Evolutionary conservation across 2,797 vertebrate genomes (phyloP).

Genomic region (Monodelphis domestica): DNA sequence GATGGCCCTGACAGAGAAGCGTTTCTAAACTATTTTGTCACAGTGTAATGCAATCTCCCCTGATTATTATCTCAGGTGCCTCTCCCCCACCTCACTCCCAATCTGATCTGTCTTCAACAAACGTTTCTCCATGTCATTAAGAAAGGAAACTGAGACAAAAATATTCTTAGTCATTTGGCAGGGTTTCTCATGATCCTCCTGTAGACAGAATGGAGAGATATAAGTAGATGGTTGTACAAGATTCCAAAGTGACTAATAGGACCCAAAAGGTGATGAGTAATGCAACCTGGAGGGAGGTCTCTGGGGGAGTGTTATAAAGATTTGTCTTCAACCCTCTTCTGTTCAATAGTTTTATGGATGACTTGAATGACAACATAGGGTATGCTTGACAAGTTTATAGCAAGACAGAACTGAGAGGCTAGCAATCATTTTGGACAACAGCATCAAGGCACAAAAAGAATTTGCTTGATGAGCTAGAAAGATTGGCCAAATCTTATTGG

Average conservation of each 20-base stretch:
- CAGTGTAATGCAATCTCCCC: slow-evolving; percentile 58
- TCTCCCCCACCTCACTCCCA: neutral
- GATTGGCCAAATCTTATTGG: neutral
- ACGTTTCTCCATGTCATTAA: slow-evolving; percentile 39
- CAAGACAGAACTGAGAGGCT: neutral
- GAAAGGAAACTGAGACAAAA: slow-evolving; percentile 34
- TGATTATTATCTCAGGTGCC: slow-evolving; percentile 61
- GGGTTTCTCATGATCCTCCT: neutral
- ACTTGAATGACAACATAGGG: neutral
- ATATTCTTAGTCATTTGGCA: neutral
- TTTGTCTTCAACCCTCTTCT: neutral
- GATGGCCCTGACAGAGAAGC: slow-evolving; percentile 34
- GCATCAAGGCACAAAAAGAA: neutral
- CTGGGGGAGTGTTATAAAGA: neutral
- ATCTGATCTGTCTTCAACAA: slow-evolving; percentile 47
- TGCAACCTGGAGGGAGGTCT: neutral
- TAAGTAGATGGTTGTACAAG: neutral
- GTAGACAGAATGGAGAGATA: neutral
- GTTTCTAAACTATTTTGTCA: slow-evolving; percentile 64
- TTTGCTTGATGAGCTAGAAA: neutral
- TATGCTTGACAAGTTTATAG: neutral
- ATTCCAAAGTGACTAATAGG: neutral
- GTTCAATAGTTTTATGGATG: neutral
- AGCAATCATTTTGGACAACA: neutral
- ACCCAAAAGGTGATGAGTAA: neutral